Conservation (phyloP, 1,140 invertebrate genomes). For the Euura lappo region DNA sequence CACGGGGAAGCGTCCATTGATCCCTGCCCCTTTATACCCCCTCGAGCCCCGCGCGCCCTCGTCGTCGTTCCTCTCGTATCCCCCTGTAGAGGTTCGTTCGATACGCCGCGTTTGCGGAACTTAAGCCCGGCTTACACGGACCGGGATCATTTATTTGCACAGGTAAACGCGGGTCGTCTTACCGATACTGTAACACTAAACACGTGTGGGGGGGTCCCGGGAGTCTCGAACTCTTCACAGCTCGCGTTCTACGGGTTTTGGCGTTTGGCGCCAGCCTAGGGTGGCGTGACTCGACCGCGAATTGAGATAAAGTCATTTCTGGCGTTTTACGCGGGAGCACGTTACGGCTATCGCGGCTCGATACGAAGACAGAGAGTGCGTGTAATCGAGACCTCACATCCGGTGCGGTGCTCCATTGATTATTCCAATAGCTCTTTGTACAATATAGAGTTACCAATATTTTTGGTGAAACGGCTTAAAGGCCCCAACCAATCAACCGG, state of each 20-base stretch:
- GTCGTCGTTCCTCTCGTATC: constrained; percentile 15
- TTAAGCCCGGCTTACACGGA: constrained; percentile 6
- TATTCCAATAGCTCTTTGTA: background rate
- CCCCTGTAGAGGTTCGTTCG: constrained; percentile 13
- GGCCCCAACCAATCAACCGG: background rate
- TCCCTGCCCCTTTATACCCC: constrained; percentile 28
- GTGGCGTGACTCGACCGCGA: background rate
- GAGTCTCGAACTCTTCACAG: too few species aligned
- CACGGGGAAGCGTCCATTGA: constrained; percentile 50
- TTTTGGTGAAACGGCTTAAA: background rate
- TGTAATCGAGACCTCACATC: constrained; percentile 5
- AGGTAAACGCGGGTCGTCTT: background rate
- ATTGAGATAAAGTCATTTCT: background rate
- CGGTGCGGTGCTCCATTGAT: constrained; percentile 1
- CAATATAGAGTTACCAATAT: background rate
- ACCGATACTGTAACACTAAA: background rate
- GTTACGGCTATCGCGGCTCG: background rate
- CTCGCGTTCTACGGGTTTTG: too few species aligned
- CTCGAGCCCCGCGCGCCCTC: constrained; percentile 16
- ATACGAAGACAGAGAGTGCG: background rate
- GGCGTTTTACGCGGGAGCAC: background rate
- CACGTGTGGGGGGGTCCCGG: too few species aligned
- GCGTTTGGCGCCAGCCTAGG: background rate
- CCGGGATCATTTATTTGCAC: background rate
- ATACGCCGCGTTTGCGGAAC: background rate